Evolutionary conservation across 2,797 vertebrate genomes (phyloP).

Genomic region (Loris lydekkerianus): DNA sequence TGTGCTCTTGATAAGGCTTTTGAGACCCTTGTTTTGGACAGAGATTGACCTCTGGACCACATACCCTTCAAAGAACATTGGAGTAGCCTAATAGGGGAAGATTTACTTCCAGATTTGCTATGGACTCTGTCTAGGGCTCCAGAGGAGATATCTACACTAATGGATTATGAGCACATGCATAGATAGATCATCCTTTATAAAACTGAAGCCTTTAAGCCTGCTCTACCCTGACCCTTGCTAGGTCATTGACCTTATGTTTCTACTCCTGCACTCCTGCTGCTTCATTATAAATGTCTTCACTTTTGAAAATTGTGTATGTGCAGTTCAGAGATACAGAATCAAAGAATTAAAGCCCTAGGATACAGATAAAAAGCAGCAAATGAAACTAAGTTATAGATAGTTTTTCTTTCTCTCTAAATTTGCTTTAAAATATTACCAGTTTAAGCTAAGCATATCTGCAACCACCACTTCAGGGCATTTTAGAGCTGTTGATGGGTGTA

Average conservation of each 20-base stretch:
- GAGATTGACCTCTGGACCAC: not conserved
- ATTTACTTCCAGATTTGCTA: conserved; percentile 1
- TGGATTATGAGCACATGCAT: not conserved
- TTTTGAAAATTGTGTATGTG: not conserved
- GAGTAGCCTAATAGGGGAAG: not conserved
- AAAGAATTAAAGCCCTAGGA: conserved; percentile 9
- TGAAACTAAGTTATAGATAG: not conserved
- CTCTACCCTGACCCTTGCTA: not conserved
- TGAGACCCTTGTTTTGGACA: conserved; percentile 5
- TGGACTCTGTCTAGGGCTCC: not conserved
- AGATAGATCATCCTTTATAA: not conserved
- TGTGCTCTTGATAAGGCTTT: not conserved
- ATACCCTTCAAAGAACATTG: not conserved
- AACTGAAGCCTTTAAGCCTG: not conserved
- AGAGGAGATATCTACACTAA: not conserved
- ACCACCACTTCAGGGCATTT: not conserved
- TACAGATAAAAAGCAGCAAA: conserved; percentile 40
- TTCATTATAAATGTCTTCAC: conserved; percentile 36
- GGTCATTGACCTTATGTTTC: not conserved
- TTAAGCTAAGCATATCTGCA: not conserved
- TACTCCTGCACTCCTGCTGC: not conserved
- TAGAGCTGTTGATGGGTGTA: not conserved
- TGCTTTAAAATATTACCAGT: not conserved
- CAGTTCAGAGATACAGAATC: conserved; percentile 1
- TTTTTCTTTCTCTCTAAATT: conserved; percentile 26